A percentile compares a stretch with the other conserved stretches of the same genome.
These are phyloP conservation scores for Orchesellides sinensis DNA, from an alignment of 2,888 invertebrate genomes.

Conservation along the genomic window DNA sequence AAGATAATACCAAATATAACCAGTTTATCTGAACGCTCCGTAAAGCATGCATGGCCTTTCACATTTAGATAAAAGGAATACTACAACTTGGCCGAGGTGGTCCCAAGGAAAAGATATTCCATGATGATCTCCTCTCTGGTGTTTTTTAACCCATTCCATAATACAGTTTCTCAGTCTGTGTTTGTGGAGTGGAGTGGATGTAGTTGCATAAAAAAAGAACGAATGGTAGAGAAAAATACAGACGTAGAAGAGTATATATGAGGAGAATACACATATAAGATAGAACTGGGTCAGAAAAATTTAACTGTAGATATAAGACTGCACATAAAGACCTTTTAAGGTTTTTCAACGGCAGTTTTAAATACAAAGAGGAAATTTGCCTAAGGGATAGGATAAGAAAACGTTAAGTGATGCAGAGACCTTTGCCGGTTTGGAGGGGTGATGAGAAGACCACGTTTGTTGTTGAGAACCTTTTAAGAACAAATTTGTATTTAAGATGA, in stretches of 20 bases:
- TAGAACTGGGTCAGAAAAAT: slow-evolving; percentile 3
- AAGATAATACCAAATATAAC: too few species aligned
- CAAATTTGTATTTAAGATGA: neutral
- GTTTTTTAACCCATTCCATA: too few species aligned
- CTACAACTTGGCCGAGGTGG: neutral
- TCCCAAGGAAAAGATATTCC: too few species aligned
- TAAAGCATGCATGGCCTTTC: slow-evolving; percentile 4
- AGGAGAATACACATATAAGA: neutral
- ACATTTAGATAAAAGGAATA: neutral
- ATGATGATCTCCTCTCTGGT: too few species aligned
- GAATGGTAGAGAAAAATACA: too few species aligned
- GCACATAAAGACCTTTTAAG: too few species aligned
- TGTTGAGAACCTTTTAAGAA: neutral
- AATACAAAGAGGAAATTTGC: neutral
- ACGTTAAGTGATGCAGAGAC: neutral
- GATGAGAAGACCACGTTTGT: too few species aligned
- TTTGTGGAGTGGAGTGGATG: too few species aligned
- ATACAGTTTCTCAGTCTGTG: too few species aligned
- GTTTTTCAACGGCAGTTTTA: neutral
- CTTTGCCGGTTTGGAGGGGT: slow-evolving; percentile 14
- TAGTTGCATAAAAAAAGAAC: too few species aligned
- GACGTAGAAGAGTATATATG: too few species aligned
- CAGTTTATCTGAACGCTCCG: neutral
- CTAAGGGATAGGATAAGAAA: neutral
- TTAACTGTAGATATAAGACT: too few species aligned